Evolutionary conservation across 1,140 invertebrate species (phyloP), one percentile per base, ranked within the genome.

Genomic region (Galleria mellonella): DNA sequence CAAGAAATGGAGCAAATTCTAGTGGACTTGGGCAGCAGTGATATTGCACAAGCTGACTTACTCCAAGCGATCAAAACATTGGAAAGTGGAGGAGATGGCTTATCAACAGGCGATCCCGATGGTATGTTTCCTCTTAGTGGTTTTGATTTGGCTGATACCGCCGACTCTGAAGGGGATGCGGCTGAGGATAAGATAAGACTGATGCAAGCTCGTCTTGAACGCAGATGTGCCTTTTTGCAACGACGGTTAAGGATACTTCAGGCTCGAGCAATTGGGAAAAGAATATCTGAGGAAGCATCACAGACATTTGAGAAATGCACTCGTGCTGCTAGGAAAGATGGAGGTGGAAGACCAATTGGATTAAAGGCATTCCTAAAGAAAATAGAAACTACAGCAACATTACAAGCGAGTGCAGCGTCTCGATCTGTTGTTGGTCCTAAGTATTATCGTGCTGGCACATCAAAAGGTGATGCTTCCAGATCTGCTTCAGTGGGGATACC

Each of bases 191-290:
- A 82, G 43, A 73, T 83, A 23, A 74, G 62, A 32, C 63, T 83
- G n/a, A 72, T 89, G 39, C 92, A 95, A 58, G 87, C 88, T 44
- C 84, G 90, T 32, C 81, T 93, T 15, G 90, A 93, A 56, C 86
- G 91, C 12, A 87, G 91, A 54, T 88, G 90, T 42, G 91, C 93
- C 3, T 92, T 92, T 68, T 73, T 97, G 38, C 58, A 93, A 54
- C 87, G 93, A 43, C 86, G 95, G 33, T 76, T 96, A 29, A 83
- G 92, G 0, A 94, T 95, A 64, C 73, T 95, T 5, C 94, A 96
- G 73, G 89, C 90, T 0, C 87, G 89, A 38, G 83, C 91, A 10
- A 86, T 95, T 52, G 93, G 94, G 9, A 89, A 90, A 38, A 93
- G 96, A 69, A 87, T 91, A 14, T 91, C 91, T 39, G 91, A 93